phyloP scores from a whole-genome alignment of 1,140 invertebrate species.

The Eciton burchellii region DNA sequence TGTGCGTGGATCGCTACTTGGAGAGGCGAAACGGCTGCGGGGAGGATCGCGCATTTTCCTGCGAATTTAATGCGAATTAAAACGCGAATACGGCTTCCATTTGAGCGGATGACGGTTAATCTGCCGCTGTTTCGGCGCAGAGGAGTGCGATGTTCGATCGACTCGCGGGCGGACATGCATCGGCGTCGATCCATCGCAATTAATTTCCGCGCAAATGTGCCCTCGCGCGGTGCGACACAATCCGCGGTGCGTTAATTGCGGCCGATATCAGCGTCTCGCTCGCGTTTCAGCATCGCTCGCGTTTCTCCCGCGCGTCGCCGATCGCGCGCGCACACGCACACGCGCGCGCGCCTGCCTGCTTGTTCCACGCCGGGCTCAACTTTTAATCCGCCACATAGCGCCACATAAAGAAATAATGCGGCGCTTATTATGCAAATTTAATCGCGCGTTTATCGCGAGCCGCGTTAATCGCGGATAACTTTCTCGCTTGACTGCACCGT shows the following conservation, averaged over 20 bases:
- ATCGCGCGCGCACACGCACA: not conserved
- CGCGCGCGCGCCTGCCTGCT: not conserved
- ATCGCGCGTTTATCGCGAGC: conserved; percentile 56
- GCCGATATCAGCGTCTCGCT: not conserved
- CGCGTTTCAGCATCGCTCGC: conserved; percentile 17
- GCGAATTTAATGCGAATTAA: conserved; percentile 28
- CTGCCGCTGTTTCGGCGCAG: conserved; percentile 12
- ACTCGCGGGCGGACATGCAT: not conserved
- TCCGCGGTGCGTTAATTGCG: conserved; percentile 38
- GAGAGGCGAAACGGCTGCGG: not conserved
- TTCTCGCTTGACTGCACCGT: conserved; percentile 46
- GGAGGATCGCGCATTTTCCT: not conserved
- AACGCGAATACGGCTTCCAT: not conserved
- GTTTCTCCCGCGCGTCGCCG: not conserved
- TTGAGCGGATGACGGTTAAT: conserved; percentile 24
- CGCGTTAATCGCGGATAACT: conserved; percentile 54
- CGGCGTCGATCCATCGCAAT: conserved; percentile 31
- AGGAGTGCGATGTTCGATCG: conserved; percentile 46
- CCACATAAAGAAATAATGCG: conserved; percentile 39
- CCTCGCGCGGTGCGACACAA: not conserved
- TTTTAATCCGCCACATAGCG: conserved; percentile 65
- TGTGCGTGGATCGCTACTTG: no score
- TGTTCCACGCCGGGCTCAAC: conserved; percentile 64
- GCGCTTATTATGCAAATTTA: conserved; percentile 64
- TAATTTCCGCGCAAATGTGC: conserved; percentile 39